Evolutionary conservation across 2,888 invertebrate genomes (phyloP).

Genomic region (Pyrgus malvae): DNA sequence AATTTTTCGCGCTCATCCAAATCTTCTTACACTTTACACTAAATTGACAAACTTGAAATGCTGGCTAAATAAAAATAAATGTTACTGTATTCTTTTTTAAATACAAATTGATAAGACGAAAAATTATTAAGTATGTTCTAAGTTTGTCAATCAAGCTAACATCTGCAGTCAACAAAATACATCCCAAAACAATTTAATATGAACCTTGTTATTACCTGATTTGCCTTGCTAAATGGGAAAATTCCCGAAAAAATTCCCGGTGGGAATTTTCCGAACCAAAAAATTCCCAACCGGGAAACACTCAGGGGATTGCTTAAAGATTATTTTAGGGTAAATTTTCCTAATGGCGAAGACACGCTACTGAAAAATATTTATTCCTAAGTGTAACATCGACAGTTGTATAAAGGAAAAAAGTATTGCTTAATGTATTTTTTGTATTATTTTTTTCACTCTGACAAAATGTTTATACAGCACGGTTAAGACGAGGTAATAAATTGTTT

Average conservation of each 20-base stretch:
- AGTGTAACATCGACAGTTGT: neutral
- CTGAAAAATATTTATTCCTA: neutral
- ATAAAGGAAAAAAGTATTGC: no score
- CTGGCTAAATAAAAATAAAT: no score
- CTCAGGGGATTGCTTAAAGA: neutral
- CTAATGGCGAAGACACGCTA: conserved; percentile 2
- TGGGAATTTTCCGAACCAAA: neutral
- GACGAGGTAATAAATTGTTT: neutral
- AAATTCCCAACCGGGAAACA: conserved; percentile 9
- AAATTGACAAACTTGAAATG: conserved; percentile 12
- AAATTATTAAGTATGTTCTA: no score
- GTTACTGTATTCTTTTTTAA: no score
- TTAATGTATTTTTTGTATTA: no score
- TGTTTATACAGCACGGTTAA: no score
- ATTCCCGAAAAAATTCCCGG: neutral
- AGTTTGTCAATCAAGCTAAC: conserved; percentile 2
- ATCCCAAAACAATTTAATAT: neutral
- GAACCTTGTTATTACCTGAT: neutral
- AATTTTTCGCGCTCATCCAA: neutral
- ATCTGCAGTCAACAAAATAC: neutral
- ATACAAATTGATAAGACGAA: no score
- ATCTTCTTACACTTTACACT: neutral
- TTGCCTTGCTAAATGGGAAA: neutral
- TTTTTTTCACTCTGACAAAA: no score
- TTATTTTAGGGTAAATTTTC: neutral